Conservation (phyloP, 23 tunicate genomes). For the Diplosoma virens region DNA sequence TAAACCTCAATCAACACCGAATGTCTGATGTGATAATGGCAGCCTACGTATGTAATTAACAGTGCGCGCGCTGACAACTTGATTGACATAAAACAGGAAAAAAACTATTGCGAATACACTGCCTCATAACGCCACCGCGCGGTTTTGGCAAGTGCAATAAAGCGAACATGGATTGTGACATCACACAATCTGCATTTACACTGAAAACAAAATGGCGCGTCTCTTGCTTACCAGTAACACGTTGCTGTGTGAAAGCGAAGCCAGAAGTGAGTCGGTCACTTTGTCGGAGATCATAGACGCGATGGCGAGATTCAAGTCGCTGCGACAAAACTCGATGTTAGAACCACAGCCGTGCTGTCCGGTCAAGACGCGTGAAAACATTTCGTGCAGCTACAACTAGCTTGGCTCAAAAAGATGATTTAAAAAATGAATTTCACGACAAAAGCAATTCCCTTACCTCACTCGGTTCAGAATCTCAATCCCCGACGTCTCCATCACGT, state of each 20-base stretch:
- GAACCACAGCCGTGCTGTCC: not conserved
- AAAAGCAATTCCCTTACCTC: constrained; percentile 31
- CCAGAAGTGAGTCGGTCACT: constrained; percentile 71
- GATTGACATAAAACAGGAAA: too few relatives aligned
- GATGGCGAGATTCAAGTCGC: constrained; percentile 71
- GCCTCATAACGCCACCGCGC: not conserved
- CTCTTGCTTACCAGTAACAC: constrained; percentile 64
- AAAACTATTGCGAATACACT: too few relatives aligned
- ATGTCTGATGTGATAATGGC: too few relatives aligned
- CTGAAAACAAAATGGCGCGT: too few relatives aligned
- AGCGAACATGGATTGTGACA: too few relatives aligned
- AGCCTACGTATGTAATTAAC: too few relatives aligned
- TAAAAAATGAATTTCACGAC: not conserved
- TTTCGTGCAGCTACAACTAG: not conserved
- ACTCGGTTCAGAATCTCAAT: constrained; percentile 71
- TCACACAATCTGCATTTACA: too few relatives aligned
- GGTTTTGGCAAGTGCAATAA: too few relatives aligned
- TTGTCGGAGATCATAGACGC: constrained; percentile 85
- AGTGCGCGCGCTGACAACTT: too few relatives aligned
- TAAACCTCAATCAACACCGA: too few relatives aligned
- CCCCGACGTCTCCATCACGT: constrained; percentile 46
- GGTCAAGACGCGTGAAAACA: not conserved
- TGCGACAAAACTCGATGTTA: constrained; percentile 2
- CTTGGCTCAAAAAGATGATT: too few relatives aligned
- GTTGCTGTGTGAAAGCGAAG: constrained; percentile 81